Evolutionary conservation across 1,140 invertebrate species (phyloP).

Genomic region (Drosophila funebris): DNA sequence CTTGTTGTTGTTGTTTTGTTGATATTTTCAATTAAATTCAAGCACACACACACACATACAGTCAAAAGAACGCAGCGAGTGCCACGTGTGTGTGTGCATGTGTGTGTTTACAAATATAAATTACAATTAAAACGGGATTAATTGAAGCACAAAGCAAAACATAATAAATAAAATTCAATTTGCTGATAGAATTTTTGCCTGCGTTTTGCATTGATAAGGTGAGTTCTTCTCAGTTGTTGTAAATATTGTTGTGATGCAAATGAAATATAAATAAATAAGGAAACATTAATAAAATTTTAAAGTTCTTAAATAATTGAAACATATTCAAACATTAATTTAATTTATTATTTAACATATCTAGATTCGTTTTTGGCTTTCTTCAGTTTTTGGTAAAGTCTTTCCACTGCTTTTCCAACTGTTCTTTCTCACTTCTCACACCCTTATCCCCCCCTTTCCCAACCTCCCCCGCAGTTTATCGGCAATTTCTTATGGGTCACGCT

Average conservation of each 20-base stretch:
- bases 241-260: neutral
- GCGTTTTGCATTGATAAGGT: constrained; percentile 17
- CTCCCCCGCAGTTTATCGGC: constrained; percentile 34
- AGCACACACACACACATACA: constrained; percentile 23
- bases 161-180: neutral
- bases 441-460: neutral
- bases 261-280: neutral
- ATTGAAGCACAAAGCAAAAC: constrained; percentile 32
- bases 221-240: neutral
- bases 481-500: constrained; percentile 71
- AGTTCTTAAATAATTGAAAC: neutral
- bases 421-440: neutral
- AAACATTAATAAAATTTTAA: neutral
- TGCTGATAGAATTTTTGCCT: neutral
- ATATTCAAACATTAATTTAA: neutral
- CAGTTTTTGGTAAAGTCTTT: neutral
- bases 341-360: neutral
- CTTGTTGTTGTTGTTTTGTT: constrained; percentile 9
- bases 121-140: constrained; percentile 50
- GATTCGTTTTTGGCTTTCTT: neutral
- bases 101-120: constrained; percentile 12
- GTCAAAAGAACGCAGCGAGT: constrained; percentile 10
- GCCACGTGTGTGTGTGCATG: neutral
- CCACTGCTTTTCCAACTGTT: neutral
- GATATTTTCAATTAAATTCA: constrained; percentile 58